phyloP scores from a whole-genome alignment of 1,140 invertebrate genomes.

The Venturia canescens region DNA sequence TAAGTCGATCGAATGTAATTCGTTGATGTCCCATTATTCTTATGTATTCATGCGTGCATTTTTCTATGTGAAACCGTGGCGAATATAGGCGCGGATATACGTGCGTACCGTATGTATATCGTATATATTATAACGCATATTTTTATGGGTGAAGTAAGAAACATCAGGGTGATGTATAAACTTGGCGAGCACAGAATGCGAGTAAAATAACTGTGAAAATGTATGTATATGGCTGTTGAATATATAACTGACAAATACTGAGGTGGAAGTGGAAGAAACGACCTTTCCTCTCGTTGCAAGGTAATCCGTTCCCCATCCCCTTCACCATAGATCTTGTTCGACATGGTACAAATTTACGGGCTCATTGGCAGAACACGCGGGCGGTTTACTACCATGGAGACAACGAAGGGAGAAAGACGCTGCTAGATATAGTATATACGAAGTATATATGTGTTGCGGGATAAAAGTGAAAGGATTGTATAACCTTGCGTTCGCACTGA shows the following conservation, averaged over 20 bases:
- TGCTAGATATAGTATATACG: conserved; percentile 18
- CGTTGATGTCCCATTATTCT: too few species aligned
- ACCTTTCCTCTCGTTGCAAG: conserved; percentile 68
- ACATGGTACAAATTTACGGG: conserved; percentile 68
- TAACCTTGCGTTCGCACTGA: conserved; percentile 68
- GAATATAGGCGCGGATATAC: neutral
- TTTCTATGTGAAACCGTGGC: too few species aligned
- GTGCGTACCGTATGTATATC: too few species aligned
- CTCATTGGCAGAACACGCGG: conserved; percentile 54
- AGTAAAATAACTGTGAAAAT: neutral
- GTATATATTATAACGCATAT: too few species aligned
- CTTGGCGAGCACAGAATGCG: conserved; percentile 9
- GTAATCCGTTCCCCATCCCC: conserved; percentile 57
- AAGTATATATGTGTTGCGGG: conserved; percentile 57
- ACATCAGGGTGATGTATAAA: neutral
- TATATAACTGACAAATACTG: conserved; percentile 31
- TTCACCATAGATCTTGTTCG: conserved; percentile 49
- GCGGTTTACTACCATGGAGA: conserved; percentile 29
- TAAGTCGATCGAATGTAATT: too few species aligned
- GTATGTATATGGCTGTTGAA: neutral
- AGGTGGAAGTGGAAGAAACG: conserved; percentile 56
- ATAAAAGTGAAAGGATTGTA: conserved; percentile 74
- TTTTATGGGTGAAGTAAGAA: too few species aligned
- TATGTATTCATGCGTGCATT: too few species aligned
- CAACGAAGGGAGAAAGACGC: conserved; percentile 40